Conservation (phyloP, 2,888 invertebrate genomes). For the Pandemis corylana region DNA sequence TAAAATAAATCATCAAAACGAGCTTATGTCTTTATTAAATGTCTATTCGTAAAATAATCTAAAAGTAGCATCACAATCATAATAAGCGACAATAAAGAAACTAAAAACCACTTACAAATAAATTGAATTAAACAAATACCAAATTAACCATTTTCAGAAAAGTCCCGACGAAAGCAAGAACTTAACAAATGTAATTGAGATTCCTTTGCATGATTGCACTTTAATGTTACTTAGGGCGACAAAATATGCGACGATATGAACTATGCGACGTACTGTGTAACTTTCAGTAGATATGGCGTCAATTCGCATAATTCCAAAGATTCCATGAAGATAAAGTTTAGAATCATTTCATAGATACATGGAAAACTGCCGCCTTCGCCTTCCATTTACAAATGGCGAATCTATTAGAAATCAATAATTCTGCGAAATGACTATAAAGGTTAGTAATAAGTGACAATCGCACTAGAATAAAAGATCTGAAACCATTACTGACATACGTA, state of each 20-base stretch:
- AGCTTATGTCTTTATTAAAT: slow-evolving; percentile 78
- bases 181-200: slow-evolving; percentile 28
- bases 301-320: no score
- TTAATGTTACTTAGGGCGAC: not conserved
- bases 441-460: not conserved
- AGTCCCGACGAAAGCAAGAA: slow-evolving; percentile 47
- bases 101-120: slow-evolving; percentile 63
- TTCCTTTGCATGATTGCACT: slow-evolving; percentile 1
- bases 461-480: not conserved
- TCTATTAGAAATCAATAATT: not conserved
- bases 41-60: slow-evolving; percentile 78
- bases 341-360: not conserved
- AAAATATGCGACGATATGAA: not conserved
- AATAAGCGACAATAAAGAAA: slow-evolving; percentile 68
- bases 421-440: no score
- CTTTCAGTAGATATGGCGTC: no score
- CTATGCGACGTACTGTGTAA: no score
- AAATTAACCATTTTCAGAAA: slow-evolving; percentile 56
- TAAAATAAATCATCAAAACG: slow-evolving; percentile 68
- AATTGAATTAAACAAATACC: slow-evolving; percentile 52
- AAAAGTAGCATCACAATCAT: slow-evolving; percentile 81
- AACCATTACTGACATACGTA: not conserved
- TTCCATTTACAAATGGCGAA: not conserved
- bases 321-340: no score
- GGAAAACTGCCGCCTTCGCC: not conserved